A percentile compares a stretch with the other conserved stretches of the same genome.
phyloP scores from a whole-genome alignment of 2,797 vertebrate species.

The Poeciliopsis infans region DNA sequence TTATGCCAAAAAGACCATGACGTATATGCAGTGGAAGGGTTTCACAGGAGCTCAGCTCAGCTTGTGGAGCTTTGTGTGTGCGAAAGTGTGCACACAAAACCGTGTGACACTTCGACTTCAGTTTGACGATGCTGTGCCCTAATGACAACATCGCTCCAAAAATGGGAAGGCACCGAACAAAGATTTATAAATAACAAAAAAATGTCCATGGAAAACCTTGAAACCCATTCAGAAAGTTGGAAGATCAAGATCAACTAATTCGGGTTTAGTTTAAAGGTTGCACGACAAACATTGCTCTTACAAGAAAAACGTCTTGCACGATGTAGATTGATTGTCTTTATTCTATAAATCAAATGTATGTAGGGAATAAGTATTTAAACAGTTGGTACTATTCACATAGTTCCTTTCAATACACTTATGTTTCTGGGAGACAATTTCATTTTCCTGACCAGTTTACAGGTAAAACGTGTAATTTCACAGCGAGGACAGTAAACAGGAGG shows the following conservation, averaged over 20 bases:
- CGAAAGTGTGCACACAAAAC: too few species aligned
- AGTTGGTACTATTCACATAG: background rate
- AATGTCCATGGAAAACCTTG: background rate
- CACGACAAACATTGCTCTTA: background rate
- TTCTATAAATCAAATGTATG: background rate
- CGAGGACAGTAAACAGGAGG: conserved; percentile 18
- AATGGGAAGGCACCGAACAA: background rate
- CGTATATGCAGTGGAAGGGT: too few species aligned
- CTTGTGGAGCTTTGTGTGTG: too few species aligned
- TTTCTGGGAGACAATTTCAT: conserved; percentile 20
- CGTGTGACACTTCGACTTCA: too few species aligned
- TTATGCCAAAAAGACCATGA: too few species aligned
- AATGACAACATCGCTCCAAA: background rate
- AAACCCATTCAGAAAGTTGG: background rate
- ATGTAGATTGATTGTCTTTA: background rate
- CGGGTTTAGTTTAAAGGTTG: background rate
- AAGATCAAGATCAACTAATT: background rate
- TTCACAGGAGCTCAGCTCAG: too few species aligned
- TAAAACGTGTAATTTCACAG: conserved; percentile 27
- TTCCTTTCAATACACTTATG: conserved; percentile 2
- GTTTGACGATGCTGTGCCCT: background rate
- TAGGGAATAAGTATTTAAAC: background rate
- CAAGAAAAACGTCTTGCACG: background rate
- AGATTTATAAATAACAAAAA: background rate
- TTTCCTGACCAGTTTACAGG: conserved; percentile 18